Evolutionary conservation across 2,797 vertebrate species (phyloP).

Genomic region (Cuniculus paca): DNA sequence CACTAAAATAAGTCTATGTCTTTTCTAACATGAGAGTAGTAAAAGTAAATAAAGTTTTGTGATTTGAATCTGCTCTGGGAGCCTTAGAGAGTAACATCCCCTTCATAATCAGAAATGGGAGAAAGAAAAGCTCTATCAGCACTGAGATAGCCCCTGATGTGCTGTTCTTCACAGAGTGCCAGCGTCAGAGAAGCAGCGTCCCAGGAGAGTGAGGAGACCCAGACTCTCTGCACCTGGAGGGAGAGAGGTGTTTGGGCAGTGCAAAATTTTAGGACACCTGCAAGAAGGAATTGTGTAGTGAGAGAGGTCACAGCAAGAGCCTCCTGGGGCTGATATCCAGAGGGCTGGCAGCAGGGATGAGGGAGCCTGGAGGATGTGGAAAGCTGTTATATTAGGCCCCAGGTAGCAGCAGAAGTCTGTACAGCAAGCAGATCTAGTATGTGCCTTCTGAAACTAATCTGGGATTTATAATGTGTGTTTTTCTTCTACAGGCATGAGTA

Average conservation of each 20-base stretch:
- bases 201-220: neutral
- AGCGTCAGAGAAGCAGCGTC: neutral
- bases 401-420: neutral
- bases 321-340: neutral
- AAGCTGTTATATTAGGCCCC: neutral
- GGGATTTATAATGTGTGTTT: neutral
- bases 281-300: neutral
- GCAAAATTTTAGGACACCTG: neutral
- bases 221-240: neutral
- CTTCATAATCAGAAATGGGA: neutral
- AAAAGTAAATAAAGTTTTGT: neutral
- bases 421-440: neutral
- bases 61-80: neutral
- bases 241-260: neutral
- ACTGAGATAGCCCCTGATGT: neutral
- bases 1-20: neutral
- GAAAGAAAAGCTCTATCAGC: neutral
- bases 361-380: neutral
- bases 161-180: neutral
- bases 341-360: neutral
- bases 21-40: neutral
- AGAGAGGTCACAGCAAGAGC: neutral
- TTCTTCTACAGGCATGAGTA: slow-evolving; percentile 93
- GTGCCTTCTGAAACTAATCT: neutral
- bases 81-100: neutral